Base-by-base conservation (phyloP, 2,888 invertebrate genomes). In the Scaeva pyrastri region DNA sequence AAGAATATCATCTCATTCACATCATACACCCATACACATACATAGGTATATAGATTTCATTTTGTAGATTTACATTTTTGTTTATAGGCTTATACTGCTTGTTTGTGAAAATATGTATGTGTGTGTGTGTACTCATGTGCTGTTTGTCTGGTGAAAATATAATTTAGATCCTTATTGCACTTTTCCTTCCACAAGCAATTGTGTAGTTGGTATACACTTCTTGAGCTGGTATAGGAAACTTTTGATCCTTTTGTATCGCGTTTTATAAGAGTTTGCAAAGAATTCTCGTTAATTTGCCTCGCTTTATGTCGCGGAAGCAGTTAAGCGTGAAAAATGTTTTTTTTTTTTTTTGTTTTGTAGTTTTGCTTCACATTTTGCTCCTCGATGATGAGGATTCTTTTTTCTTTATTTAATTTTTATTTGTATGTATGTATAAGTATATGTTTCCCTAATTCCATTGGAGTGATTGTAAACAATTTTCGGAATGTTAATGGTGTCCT, bases 121-220 rank as follows among this genome's bases (percentile, higher is more conserved):
- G 16, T 64, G 14, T 50, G 6, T 31, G 8, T 31, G 31, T 31
- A 31, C 8, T 8, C 31, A 31, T 31, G 23, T n/a, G 31, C 21
- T 83, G 73, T 83, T 83, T 77, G 83, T 70, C 55, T 62, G 73
- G 68, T 64, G 60, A 55, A 83, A 83, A 83, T 78, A 83, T 83
- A 83, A 83, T 83, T 83, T 83, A 78, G 77, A 73, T 78, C 77
- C 77, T 83, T 83, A 83, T 83, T 83, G 82, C 82, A 83, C 82
- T 83, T 83, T 73, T 73, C 77, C 73, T 62, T 77, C 77, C 60
- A 70, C 73, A 70, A 78, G 73, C 45, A 70, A 66, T 76, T 64
- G 64, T 81, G 62, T 71, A 31, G 31, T n/a, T n/a, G n/a, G n/a
- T n/a, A 8, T 31, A 16, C 48, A 26, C 58, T 52, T 7, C 43